Percentiles rank a stretch among this genome's conserved stretches.
phyloP scores from a whole-genome alignment of 2,113 vertebrate genomes.

The Oreochromis aureus region DNA sequence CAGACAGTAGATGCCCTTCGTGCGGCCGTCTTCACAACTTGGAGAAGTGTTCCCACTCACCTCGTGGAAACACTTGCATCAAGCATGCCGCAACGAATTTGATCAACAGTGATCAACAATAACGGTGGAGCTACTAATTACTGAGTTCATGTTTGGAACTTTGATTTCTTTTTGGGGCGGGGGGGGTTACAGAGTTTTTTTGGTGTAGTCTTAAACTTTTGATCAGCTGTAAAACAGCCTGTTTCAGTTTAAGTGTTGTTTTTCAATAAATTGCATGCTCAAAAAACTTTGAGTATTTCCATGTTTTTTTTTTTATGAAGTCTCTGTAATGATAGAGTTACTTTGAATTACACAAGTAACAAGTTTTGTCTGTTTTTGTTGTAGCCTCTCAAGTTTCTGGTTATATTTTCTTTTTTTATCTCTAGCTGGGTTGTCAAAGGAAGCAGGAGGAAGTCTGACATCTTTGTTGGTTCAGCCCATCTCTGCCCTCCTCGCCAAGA shows the following conservation, averaged over 20 bases:
- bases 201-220: not conserved
- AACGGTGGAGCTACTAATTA: too few relatives aligned
- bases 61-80: too few relatives aligned
- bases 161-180: rapidly evolving
- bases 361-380: not conserved
- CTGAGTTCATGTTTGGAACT: not conserved
- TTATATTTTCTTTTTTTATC: not conserved
- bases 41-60: too few relatives aligned
- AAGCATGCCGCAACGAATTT: too few relatives aligned
- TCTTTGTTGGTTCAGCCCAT: conserved; percentile 86
- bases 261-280: not conserved
- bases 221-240: not conserved
- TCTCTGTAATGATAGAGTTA: not conserved
- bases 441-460: conserved; percentile 71
- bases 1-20: too few relatives aligned
- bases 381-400: not conserved
- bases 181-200: not conserved
- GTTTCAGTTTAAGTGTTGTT: not conserved
- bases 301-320: not conserved
- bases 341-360: not conserved
- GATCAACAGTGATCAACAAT: too few relatives aligned
- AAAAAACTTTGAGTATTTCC: not conserved
- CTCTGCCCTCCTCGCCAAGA: conserved; percentile 77
- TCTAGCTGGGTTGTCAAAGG: conserved; percentile 71
- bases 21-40: too few relatives aligned